Base-by-base conservation (phyloP, 2,113 vertebrate genomes). In the Macrotis lagotis region DNA sequence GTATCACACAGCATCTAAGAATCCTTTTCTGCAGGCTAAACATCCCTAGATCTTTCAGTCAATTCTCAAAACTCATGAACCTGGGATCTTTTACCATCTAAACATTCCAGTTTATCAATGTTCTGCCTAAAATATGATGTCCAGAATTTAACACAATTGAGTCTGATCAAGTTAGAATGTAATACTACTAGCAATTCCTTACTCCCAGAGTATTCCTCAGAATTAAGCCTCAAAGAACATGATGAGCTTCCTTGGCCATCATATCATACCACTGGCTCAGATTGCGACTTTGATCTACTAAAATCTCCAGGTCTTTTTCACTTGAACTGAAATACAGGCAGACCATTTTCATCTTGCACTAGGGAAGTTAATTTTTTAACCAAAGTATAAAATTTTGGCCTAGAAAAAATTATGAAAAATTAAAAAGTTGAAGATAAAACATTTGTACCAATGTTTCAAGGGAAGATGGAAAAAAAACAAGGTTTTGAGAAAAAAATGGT, bases 361-460 rank as follows among this genome's bases (percentile, higher is more conserved):
- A 6, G 37, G 37, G 37, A 16, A 19, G 4, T 0, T 74, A 12
- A 16, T 74, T 16, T 19, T 74, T n/a, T 74, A 74, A 14, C 37
- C 59, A 31, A 74, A 74, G 12, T 74, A 12, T 66, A 31, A 66
- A 66, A 66, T 3, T 66, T 66, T 66, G 10, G 55, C 37, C 37
- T 31, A 31, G 52, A 26, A 37, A 66, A 14, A 66, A 66, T 9
- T 37, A 9, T 28, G 55, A 66, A 14, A 3, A 66, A 53, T 53
- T 37, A 66, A 66, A 66, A 66, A 94, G 51, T 91, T n/a, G 95
- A 66, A 95, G 22, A 90, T 90, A 89, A 92, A 50, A 37, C n/a
- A 53, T 88, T 9, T 91, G 44, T 94, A 94, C 95, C 92, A 91
- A 95, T 91, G 93, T 94, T 31, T 52, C 14, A 93, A 14, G 16